Conservation (phyloP, 1,140 invertebrate genomes). For the Drosophila truncata region DNA sequence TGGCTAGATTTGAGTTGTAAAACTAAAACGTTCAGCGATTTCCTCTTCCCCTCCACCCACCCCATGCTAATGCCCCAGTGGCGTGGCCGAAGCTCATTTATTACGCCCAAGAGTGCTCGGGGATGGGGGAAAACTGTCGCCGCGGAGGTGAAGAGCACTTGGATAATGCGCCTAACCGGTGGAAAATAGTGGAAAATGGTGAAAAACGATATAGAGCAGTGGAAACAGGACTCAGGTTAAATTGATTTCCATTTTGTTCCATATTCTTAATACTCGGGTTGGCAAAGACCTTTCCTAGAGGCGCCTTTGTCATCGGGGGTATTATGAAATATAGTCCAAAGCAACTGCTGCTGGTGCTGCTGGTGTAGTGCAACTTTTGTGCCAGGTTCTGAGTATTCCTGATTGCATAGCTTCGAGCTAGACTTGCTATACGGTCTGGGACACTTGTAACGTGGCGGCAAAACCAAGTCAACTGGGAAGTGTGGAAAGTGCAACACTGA, state of each 20-base stretch:
- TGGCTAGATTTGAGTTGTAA: constrained; percentile 58
- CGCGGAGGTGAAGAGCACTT: constrained; percentile 34
- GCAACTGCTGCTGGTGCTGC: constrained; percentile 11
- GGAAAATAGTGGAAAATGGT: constrained; percentile 41
- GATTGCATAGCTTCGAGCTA: constrained; percentile 52
- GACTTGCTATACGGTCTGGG: constrained; percentile 59
- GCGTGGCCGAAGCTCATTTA: constrained; percentile 76
- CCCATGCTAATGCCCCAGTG: constrained; percentile 67
- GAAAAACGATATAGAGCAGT: constrained; percentile 9
- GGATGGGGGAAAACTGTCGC: constrained; percentile 53
- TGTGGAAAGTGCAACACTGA: not conserved
- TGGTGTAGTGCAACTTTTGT: constrained; percentile 20
- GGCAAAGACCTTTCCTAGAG: constrained; percentile 41
- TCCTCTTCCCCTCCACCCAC: too few relatives aligned
- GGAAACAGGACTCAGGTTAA: constrained; percentile 27
- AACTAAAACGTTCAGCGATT: constrained; percentile 74
- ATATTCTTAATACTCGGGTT: constrained; percentile 60
- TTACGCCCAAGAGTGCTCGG: constrained; percentile 28
- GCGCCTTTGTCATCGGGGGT: constrained; percentile 60
- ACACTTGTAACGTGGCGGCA: constrained; percentile 47
- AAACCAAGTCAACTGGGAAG: constrained; percentile 7
- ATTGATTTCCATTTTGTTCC: constrained; percentile 41
- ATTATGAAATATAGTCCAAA: constrained; percentile 57
- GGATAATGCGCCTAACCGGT: constrained; percentile 37
- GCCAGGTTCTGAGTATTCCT: constrained; percentile 70